These are phyloP conservation scores for Peromyscus eremicus DNA, from an alignment of 2,797 vertebrate genomes.

Conservation along the genomic window DNA sequence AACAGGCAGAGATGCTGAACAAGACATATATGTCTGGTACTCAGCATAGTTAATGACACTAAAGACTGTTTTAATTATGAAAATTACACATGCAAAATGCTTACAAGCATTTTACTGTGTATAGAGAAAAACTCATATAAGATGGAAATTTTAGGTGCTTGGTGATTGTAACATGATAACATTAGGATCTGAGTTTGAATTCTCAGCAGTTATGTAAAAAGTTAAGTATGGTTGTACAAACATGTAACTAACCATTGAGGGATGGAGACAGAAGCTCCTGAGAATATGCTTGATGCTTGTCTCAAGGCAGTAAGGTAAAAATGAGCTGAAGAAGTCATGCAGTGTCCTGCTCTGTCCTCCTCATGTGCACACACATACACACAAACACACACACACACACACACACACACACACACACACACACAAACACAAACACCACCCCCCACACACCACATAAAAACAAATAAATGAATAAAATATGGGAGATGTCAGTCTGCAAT, in stretches of 20 bases:
- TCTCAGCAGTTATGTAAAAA: background rate
- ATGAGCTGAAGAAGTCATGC: background rate
- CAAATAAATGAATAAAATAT: background rate
- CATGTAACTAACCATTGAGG: background rate
- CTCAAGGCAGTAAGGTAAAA: background rate
- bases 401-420: no score
- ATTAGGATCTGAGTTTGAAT: background rate
- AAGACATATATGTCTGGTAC: background rate
- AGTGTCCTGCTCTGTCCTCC: background rate
- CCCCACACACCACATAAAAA: background rate
- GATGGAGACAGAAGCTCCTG: background rate
- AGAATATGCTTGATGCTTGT: background rate
- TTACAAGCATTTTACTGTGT: background rate
- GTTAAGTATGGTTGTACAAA: background rate
- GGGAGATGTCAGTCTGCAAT: background rate
- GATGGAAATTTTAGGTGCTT: background rate
- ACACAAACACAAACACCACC: background rate
- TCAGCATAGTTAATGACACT: background rate
- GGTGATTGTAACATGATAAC: background rate
- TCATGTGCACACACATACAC: background rate
- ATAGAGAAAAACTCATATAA: background rate
- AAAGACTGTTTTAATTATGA: background rate
- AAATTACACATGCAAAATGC: background rate
- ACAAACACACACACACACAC: no score
- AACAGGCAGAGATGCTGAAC: background rate